A percentile compares a stretch with the other conserved stretches of the same genome.
Evolutionary conservation across 1,140 invertebrate genomes (phyloP).

Genomic region (Cherax quadricarinatus): DNA sequence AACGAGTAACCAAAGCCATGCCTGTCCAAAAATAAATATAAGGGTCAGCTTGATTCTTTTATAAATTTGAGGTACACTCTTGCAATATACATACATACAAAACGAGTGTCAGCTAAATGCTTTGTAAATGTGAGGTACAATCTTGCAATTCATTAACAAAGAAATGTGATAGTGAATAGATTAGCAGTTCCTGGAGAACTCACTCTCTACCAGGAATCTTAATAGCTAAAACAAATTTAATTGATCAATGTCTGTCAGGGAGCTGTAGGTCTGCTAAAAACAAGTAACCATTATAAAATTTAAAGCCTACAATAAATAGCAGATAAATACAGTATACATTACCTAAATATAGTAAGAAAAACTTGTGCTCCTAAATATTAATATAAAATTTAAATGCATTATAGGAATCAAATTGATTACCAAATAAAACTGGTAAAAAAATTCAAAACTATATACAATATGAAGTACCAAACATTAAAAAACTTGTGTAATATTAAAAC

Average conservation of each 20-base stretch:
- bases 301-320: slow-evolving; percentile 5
- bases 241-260: background rate
- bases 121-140: slow-evolving; percentile 19
- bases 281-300: background rate
- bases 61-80: slow-evolving; percentile 17
- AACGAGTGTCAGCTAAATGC: background rate
- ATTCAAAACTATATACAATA: background rate
- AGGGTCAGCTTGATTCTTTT: background rate
- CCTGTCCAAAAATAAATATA: background rate
- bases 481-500: background rate
- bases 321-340: slow-evolving; percentile 1
- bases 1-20: background rate
- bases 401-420: background rate
- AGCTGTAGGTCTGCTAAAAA: background rate
- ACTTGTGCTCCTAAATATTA: background rate
- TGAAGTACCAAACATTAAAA: background rate
- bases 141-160: background rate
- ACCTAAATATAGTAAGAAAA: background rate
- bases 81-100: background rate
- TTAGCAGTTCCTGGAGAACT: background rate
- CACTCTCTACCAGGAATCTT: background rate
- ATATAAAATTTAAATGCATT: background rate
- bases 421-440: background rate
- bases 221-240: background rate
- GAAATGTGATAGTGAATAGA: background rate